Conservation (phyloP, 1,140 invertebrate species). For the Dryas iulia region DNA sequence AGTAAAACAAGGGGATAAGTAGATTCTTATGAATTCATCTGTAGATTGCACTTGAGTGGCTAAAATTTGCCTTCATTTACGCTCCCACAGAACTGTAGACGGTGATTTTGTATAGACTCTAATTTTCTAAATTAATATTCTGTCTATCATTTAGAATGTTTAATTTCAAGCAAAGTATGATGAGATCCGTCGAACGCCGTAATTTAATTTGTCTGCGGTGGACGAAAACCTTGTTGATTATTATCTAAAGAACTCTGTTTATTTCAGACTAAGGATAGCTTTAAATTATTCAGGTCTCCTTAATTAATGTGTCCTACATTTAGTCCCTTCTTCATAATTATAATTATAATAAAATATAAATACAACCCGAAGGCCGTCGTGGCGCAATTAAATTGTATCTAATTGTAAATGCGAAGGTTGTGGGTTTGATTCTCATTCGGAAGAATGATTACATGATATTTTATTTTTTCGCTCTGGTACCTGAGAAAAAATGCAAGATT, state of each 20-base stretch:
- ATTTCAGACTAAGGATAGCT: conserved; percentile 11
- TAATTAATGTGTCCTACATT: conserved; percentile 21
- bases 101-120: conserved; percentile 52
- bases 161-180: conserved; percentile 27
- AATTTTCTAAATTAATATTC: conserved; percentile 56
- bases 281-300: conserved; percentile 4
- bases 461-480: no score
- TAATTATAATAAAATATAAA: neutral
- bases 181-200: neutral
- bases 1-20: no score
- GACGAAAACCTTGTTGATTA: conserved; percentile 10
- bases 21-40: no score
- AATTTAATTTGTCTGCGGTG: conserved; percentile 27
- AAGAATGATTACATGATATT: no score
- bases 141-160: conserved; percentile 41
- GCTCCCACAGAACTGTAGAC: conserved; percentile 17
- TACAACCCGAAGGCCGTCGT: no score
- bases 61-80: neutral
- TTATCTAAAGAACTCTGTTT: conserved; percentile 24
- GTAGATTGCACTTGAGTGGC: neutral
- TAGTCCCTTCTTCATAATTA: conserved; percentile 2
- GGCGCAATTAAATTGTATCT: no score
- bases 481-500: no score
- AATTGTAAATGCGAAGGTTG: no score
- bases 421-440: no score